Base-by-base conservation (phyloP, 2,888 invertebrate species). In the Melanargia galathea region DNA sequence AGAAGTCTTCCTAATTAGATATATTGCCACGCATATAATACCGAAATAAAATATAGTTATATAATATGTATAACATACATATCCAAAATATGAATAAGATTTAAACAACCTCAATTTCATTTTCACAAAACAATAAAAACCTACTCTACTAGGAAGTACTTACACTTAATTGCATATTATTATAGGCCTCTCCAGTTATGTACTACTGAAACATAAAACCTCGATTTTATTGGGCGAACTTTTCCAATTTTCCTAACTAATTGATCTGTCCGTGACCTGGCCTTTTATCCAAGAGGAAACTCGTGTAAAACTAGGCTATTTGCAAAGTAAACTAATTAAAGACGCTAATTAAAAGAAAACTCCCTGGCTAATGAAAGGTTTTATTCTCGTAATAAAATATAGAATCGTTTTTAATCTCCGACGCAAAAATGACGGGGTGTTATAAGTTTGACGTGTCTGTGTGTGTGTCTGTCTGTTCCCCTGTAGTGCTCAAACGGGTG, bases 291-390 rank as follows among this genome's bases (percentile, higher is more conserved):
- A 58, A 48, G 55, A 60, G 57, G 52, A 57, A 60, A 62, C 45
- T 59, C 51, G 35, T 57, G 49, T 60, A 40, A 65, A 65, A 63
- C 62, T 63, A 59, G 52, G 62, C 48, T 58, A 60, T 58, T 63
- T 58, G 62, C 62, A 56, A 62, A 62, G 62, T 57, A 51, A 67
- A 63, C 60, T 65, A 67, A 65, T 67, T 65, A 60, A 67, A 65
- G 54, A 61, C 22, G 30, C 57, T 67, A 63, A 63, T 65, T 67
- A 67, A 55, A 58, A 22, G 63, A 56, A 65, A 66, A 57, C 63
- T 61, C 45, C 43, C 48, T 1, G 40, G 26, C 18, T 49, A 62
- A 55, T 26, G 18, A 30, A 22, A 54, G 33, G 43, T 58, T 65
- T 60, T 65, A 65, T 62, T 60, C 43, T 33, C 10, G 38, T 55